Evolutionary conservation across 2,797 vertebrate species (phyloP).

Genomic region (Eleutherodactylus coqui): DNA sequence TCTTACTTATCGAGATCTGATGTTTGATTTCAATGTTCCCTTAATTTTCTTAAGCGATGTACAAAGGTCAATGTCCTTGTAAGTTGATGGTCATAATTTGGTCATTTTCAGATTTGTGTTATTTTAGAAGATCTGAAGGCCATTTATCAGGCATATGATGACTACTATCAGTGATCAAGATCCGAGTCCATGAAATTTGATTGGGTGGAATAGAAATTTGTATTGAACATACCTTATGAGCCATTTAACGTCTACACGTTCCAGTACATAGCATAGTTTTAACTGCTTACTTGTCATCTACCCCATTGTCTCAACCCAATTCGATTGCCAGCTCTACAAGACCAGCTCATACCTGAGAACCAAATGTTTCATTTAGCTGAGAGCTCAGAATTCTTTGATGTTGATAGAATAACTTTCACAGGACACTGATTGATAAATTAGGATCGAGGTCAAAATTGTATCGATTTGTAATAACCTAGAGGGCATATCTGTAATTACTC

Average conservation of each 20-base stretch:
- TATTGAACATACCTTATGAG: neutral
- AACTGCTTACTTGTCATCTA: neutral
- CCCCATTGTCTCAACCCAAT: neutral
- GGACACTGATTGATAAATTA: constrained; percentile 73
- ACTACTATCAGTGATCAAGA: neutral
- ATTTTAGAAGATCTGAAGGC: neutral
- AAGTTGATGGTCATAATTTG: too few relatives aligned
- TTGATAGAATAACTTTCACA: constrained; percentile 68
- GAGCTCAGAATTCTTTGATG: constrained; percentile 69
- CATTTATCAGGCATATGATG: too few relatives aligned
- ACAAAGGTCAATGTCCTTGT: too few relatives aligned
- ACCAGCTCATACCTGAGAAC: constrained; percentile 56
- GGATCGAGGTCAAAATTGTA: constrained; percentile 71
- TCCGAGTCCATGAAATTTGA: too few relatives aligned
- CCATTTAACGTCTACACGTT: neutral
- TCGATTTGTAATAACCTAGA: constrained; percentile 71
- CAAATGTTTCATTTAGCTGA: constrained; percentile 73
- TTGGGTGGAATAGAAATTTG: too few relatives aligned
- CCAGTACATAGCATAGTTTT: neutral
- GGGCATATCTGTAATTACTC: constrained; percentile 66
- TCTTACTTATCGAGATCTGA: too few relatives aligned
- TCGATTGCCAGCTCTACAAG: neutral
- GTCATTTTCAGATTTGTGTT: too few relatives aligned
- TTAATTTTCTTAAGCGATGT: too few relatives aligned
- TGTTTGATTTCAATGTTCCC: too few relatives aligned